Evolutionary conservation across 2,113 vertebrate species (phyloP), one percentile per base, ranked within the genome.

Genomic region (Carettochelys insculpta): DNA sequence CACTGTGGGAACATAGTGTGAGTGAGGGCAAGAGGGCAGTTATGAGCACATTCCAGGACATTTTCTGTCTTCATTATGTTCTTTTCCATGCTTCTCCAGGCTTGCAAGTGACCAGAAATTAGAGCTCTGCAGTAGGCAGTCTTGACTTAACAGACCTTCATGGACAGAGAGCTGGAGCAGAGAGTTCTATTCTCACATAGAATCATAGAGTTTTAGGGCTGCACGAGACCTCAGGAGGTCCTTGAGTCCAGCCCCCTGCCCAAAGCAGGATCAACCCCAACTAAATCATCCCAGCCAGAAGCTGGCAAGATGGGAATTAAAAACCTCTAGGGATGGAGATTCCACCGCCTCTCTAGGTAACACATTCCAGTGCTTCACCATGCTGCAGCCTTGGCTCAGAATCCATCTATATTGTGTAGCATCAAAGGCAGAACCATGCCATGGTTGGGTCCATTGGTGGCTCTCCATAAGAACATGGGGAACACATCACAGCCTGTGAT

Each of bases 401-500:
- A 38, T 24, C 25, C 20, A 3, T 38, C 34, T 20, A 22, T 25
- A 43, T n/a, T 19, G 9, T 19, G 16, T 65, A 19, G n/a, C n/a
- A n/a, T n/a, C n/a, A 65, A 65, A 65, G 58, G 16, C 58, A 65
- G 34, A 16, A 19, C 31, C n/a, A 16, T 34, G 7, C 58, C 58
- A 16, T 71, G 38, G 68, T 17, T 38, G 24, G 22, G 19, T 25
- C 38, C 68, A 41, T 22, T 10, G 5, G 38, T 34, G 58, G 17
- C 58, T 65, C 34, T 65, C 10, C n/a, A 25, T 31, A 4, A 29
- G 25, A 27, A 6, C 14, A n/a, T 20, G 79, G 5, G 41, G 52
- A 20, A 1, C 19, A 8, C 1, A 8, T 2, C 3, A 24, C 6
- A 56, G 24, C 43, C 29, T 52, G 1, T 0, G 12, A 12, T 38